Evolutionary conservation across 2,888 invertebrate genomes (phyloP).

Genomic region (Amphipyra berbera): DNA sequence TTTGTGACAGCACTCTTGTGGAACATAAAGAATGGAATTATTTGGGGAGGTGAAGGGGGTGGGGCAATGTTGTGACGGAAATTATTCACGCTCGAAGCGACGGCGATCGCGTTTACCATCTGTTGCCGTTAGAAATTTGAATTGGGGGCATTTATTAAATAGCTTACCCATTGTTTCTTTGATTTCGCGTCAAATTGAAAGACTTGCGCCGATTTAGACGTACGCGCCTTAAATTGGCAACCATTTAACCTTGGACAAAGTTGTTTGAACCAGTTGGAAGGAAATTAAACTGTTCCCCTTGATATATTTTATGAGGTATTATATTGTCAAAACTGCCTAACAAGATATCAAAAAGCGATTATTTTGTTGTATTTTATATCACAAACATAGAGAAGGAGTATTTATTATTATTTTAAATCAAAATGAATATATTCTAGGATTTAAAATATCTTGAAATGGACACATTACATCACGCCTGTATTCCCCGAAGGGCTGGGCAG

Average conservation of each 20-base stretch:
- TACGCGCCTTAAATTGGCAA: conserved; percentile 41
- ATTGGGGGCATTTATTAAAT: conserved; percentile 78
- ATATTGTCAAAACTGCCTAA: conserved; percentile 19
- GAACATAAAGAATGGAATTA: conserved; percentile 70
- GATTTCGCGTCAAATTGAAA: conserved; percentile 69
- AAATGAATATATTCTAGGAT: too few relatives aligned
- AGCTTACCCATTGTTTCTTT: conserved; percentile 72
- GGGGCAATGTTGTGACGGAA: conserved; percentile 73
- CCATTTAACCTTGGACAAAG: conserved; percentile 33
- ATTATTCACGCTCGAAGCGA: conserved; percentile 73
- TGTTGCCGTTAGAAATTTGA: conserved; percentile 77
- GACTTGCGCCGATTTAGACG: conserved; percentile 52
- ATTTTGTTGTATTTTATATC: too few relatives aligned
- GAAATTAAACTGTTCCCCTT: conserved; percentile 44
- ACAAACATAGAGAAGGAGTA: neutral
- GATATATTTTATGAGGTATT: conserved; percentile 40
- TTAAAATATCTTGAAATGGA: too few relatives aligned
- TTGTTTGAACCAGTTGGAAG: conserved; percentile 27
- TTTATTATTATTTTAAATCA: too few relatives aligned
- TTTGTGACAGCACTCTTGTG: conserved; percentile 67
- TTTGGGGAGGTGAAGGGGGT: conserved; percentile 58
- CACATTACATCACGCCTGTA: too few relatives aligned
- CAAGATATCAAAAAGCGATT: conserved; percentile 11
- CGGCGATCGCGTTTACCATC: conserved; percentile 74
- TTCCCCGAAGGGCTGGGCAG: too few relatives aligned